Evolutionary conservation across 2,113 vertebrate genomes (phyloP), one percentile per base, ranked within the genome.

Genomic region (Phocoena phocoena): DNA sequence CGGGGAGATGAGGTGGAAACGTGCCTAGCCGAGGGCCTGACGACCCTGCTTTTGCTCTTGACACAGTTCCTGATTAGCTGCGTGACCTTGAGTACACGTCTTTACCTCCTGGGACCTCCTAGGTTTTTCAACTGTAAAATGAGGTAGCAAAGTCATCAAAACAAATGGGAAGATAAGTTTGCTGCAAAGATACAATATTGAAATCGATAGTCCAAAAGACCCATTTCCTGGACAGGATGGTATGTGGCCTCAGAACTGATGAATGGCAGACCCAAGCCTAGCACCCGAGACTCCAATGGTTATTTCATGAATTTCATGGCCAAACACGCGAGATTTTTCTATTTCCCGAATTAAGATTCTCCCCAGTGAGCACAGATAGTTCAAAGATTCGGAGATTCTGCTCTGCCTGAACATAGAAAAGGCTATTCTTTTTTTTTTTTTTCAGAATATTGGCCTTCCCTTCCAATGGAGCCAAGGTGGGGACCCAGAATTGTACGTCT

Each of bases 121-220:
- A 70, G 50, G 33, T 84, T 97, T 97, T 94, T 83, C 88, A 88
- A 41, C 67, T 97, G 65, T 95, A 94, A 97, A 90, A 97, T 96
- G 81, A 98, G 60, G 50, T 71, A 74, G 74, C 55, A 83, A 94
- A 74, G 21, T 60, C 83, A 36, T 62, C 38, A 58, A 94, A 88
- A 90, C 62, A 94, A 95, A 94, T 26, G 14, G 70, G 65, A 93
- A 96, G 47, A 62, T 63, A 87, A 79, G 31, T 76, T 60, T 73
- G 79, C 50, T 76, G 50, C 63, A 87, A 41, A 93, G n/a, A 38
- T 55, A 63, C 4, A 14, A 1, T 68, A 62, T 65, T 84, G 58
- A 94, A 73, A 67, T 80, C 33, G 50, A n/a, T 36, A 44, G 65
- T 50, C 65, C 50, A 50, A 79, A 83, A 2, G 9, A 83, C n/a